Evolutionary conservation across 2,113 vertebrate species (phyloP), one percentile per base, ranked within the genome.

Genomic region (Ctenomys sociabilis): DNA sequence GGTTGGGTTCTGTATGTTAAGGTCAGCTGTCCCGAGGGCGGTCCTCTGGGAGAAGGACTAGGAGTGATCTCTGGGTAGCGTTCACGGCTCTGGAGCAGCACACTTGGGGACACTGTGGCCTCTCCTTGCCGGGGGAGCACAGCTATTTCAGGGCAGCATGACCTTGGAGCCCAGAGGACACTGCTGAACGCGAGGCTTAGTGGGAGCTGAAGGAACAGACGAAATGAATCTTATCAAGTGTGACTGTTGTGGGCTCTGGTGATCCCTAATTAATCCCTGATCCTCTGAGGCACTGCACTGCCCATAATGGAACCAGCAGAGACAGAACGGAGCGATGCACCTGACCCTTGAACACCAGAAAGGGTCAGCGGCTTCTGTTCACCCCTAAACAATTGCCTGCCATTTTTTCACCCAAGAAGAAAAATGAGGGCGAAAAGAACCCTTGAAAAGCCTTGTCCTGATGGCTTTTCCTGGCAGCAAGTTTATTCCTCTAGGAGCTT

Each of bases 241-340:
- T 98, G 98, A 98, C 98, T 98, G 98, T 98, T 98, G 98, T 91
- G 97, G 98, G 98, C 98, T 98, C 98, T 98, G 98, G 98, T 97
- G 94, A 97, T 98, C 98, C 98, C 98, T 99, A 99, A 99, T 99
- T 99, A 99, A 99, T 98, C 98, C 97, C 93, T 98, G 98, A 98
- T 99, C 98, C 98, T 98, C 98, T 98, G 98, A 97, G 98, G 98
- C 98, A 97, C 96, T 97, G 96, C 98, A 97, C 98, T 97, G 98
- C 98, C 97, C 98, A 96, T 97, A 88, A 98, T 98, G 95, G 98
- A 98, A 93, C 96, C 85, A 14, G 5, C 49, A 83, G 97, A 98
- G 97, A 98, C 96, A 78, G 95, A 98, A 96, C 92, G 95, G 95
- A 95, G 94, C 88, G 97, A 97, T 98, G 98, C 98, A 97, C 97